phyloP scores from a whole-genome alignment of 2,797 vertebrate species.

The Periparus ater region DNA sequence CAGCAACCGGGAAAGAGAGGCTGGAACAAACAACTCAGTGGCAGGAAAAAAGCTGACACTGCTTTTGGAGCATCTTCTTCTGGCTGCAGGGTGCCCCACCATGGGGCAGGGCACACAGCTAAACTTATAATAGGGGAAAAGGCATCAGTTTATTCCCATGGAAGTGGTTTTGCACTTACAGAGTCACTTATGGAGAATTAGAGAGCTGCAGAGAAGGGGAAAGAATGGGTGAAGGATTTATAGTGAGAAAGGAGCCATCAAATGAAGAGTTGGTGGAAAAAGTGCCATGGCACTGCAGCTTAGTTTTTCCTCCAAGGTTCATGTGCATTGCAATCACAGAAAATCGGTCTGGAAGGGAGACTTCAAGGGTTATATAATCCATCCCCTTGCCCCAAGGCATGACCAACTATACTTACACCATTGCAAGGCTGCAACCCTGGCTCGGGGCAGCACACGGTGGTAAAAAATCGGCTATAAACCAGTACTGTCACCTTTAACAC shows the following conservation, averaged over 20 bases:
- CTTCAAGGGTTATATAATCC: not conserved
- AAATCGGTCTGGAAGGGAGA: not conserved
- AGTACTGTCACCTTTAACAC: not conserved
- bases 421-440: not conserved
- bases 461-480: not conserved
- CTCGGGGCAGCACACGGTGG: not conserved
- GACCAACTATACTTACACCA: not conserved
- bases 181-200: not conserved
- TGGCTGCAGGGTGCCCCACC: not conserved
- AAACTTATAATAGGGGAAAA: fast-evolving
- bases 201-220: not conserved
- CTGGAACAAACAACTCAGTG: not conserved
- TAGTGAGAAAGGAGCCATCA: not conserved
- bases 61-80: not conserved
- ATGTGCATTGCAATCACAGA: not conserved
- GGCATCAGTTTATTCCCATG: not conserved
- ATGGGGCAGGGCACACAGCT: not conserved
- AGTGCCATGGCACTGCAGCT: not conserved
- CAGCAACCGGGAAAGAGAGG: not conserved
- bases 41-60: not conserved
- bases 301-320: not conserved
- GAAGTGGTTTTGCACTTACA: not conserved
- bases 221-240: not conserved
- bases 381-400: not conserved
- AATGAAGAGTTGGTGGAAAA: not conserved